Evolutionary conservation across 2,888 invertebrate species (phyloP), one percentile per base, ranked within the genome.

Genomic region (Elgonia sp.): DNA sequence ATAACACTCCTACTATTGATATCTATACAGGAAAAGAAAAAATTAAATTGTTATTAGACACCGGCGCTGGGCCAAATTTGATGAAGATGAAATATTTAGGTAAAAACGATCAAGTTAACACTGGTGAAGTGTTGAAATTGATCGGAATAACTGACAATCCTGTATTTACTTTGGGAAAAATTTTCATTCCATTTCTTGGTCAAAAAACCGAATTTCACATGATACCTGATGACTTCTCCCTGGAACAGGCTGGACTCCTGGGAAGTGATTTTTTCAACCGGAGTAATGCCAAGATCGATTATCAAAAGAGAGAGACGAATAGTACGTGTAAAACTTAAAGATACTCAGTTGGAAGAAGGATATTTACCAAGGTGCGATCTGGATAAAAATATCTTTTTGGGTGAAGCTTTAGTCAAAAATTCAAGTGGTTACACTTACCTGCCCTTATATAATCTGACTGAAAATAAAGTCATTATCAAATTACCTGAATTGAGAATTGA

Each of bases 111-210:
- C 5, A 50, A 0, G 55, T 77, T 3, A 21, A 77, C n/a, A 16
- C 3, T 18, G 21, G 10, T 16, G 9, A 53, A 9, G 42, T 20
- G 2, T 5, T 67, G 5, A 53, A 16, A 20, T 40, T 77, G 2
- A 67, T 10, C 16, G 77, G 77, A 16, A 77, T 77, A 16, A 55
- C 53, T 9, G 9, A 20, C 0, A 39, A 77, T 20, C 1, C 39
- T 16, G 18, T 77, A 9, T 14, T 20, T 18, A 77, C 77, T 0
- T 55, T 65, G 10, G 77, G 77, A 21, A 77, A 90, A 94, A 16
- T 92, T 92, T 40, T 21, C 21, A 63, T 55, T 10, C 14, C 16
- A 7, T 53, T 73, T 14, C 2, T 40, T 9, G 67, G 53, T 0
- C 8, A 10, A 0, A 57, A 82, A 9, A 46, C 63, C 0, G 29